Evolutionary conservation across 2,113 vertebrate species (phyloP).

Genomic region (Ciconia stormi): DNA sequence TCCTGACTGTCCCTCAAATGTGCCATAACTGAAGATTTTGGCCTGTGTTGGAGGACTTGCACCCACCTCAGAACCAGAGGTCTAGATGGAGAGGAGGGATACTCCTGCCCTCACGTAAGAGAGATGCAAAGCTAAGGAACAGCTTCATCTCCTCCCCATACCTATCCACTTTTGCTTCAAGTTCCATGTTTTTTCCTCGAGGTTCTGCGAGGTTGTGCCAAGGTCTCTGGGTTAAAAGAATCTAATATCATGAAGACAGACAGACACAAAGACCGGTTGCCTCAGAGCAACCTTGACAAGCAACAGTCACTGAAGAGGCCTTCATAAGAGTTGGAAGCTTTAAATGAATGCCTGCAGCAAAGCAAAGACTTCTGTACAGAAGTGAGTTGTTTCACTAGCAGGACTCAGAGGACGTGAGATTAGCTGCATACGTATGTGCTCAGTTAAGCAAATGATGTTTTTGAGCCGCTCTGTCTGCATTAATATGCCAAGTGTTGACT

Average conservation of each 20-base stretch:
- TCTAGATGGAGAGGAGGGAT: background rate
- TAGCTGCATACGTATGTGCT: background rate
- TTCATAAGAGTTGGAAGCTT: background rate
- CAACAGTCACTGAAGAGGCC: background rate
- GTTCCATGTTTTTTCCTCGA: background rate
- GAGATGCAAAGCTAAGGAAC: background rate
- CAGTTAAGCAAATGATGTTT: background rate
- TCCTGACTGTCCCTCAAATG: background rate
- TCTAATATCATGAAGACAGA: background rate
- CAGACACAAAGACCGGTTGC: background rate
- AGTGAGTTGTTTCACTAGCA: background rate
- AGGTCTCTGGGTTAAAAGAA: background rate
- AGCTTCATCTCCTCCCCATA: background rate
- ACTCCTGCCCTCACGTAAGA: background rate
- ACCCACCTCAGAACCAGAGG: background rate
- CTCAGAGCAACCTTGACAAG: background rate
- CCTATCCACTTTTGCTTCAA: background rate
- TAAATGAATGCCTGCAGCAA: background rate
- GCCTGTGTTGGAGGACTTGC: background rate
- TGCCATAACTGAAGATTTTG: background rate
- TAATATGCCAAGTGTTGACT: background rate
- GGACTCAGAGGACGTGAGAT: background rate
- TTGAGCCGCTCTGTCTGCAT: background rate
- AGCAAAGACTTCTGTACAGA: background rate
- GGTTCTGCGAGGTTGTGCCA: background rate